Percentiles rank a stretch among this genome's conserved stretches.
Conservation (phyloP, 2,797 vertebrate genomes). For the Myotis planiceps region DNA sequence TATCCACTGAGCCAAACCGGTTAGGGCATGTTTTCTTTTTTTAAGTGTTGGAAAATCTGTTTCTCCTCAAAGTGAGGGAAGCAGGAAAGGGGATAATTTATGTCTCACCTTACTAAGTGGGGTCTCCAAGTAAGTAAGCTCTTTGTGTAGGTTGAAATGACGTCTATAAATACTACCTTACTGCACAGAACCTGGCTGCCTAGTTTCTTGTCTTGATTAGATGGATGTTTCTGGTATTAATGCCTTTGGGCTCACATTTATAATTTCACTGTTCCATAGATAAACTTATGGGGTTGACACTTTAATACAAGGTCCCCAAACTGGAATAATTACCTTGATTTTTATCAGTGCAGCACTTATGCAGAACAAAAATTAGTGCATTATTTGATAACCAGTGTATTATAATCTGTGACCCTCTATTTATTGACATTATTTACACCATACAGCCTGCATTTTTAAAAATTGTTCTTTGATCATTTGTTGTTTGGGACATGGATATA, state of each 20-base stretch:
- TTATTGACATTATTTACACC: background rate
- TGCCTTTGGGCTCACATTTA: background rate
- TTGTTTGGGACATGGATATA: background rate
- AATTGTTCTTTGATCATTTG: background rate
- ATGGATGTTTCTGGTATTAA: background rate
- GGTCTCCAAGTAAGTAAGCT: background rate
- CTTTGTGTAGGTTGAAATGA: background rate
- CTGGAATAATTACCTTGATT: background rate
- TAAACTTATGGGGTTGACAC: background rate
- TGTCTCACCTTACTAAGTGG: background rate
- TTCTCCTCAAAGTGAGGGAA: background rate
- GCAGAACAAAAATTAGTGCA: background rate
- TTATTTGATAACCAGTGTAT: background rate
- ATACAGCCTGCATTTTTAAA: background rate
- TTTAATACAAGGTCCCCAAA: too few relatives aligned
- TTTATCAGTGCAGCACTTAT: background rate
- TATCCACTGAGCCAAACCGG: too few relatives aligned
- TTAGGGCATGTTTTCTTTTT: background rate
- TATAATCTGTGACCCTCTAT: background rate
- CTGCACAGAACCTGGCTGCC: background rate
- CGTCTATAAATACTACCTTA: background rate
- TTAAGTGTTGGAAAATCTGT: background rate
- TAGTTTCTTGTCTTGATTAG: background rate
- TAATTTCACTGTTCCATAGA: background rate
- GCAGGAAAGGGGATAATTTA: background rate